Percentiles rank a stretch among this genome's conserved stretches.
Evolutionary conservation across 2,113 vertebrate species (phyloP).

Genomic region (Pampusana beccarii): DNA sequence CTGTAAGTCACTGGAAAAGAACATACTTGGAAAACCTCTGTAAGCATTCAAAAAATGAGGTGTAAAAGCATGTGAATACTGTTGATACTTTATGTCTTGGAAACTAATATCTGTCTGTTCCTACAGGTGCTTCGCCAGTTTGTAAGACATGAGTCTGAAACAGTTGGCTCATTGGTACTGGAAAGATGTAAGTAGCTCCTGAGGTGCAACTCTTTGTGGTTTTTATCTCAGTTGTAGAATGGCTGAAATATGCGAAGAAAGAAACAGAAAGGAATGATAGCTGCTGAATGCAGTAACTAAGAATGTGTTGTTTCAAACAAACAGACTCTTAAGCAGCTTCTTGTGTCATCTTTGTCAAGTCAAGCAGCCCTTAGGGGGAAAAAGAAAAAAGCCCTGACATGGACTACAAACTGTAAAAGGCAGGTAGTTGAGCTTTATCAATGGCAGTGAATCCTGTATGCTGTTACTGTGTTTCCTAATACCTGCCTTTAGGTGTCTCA

Average conservation of each 20-base stretch:
- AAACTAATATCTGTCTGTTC: neutral
- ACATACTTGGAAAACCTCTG: neutral
- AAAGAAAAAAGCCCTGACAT: neutral
- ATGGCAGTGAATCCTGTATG: accelerated
- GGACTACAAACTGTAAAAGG: neutral
- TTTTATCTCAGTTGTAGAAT: neutral
- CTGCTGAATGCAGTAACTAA: neutral
- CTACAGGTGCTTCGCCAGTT: slow-evolving; percentile 83
- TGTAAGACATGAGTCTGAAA: slow-evolving; percentile 79
- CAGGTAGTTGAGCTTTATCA: neutral
- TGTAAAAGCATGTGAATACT: neutral
- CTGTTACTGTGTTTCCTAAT: neutral
- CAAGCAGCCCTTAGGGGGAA: neutral
- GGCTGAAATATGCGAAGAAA: neutral
- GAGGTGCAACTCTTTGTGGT: neutral
- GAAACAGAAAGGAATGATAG: neutral
- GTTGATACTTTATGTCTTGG: neutral
- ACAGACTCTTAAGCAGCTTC: neutral
- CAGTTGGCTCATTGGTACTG: slow-evolving; percentile 76
- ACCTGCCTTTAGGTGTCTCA: neutral
- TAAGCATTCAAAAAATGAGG: accelerated
- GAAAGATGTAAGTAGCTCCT: slow-evolving; percentile 88
- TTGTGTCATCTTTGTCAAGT: neutral
- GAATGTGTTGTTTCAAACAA: neutral
- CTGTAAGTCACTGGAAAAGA: accelerated